Evolutionary conservation across 2,113 vertebrate genomes (phyloP), one percentile per base, ranked within the genome.

Genomic region (Rhinolophus sinicus): DNA sequence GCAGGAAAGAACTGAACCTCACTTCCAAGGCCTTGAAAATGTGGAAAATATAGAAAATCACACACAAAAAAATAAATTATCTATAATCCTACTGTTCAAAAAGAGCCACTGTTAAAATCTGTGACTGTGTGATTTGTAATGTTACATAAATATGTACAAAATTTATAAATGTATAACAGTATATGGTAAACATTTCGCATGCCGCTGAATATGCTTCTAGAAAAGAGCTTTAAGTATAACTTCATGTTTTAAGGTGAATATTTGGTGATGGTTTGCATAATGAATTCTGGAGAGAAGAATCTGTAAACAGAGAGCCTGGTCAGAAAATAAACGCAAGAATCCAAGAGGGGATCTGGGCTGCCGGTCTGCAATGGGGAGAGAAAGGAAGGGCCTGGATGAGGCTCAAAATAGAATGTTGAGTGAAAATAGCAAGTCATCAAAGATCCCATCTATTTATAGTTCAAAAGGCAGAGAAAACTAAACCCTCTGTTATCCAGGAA

Each of bases 201-300:
- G 82, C 22, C 60, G 72, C 24, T 47, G 33, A 73, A 70, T 56
- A 76, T 62, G 38, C 50, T 95, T 77, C 87, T 56, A 85, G 82
- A 92, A 96, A 77, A 88, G 22, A 77, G 78, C 65, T 95, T 83
- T 50, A 85, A 85, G 38, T 54, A 62, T 64, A 82, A 38, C n/a
- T 90, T 73, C 26, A 21, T 44, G 26, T 91, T 44, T 26, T 33
- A 70, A 62, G 26, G 83, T 82, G 47, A 93, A 4, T 78, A 38
- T 96, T 91, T 77, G 82, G 82, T 50, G 82, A 77, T 50, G 65
- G 40, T 88, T 84, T 95, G 73, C 60, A 60, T 40, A 21, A 50
- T 22, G 7, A 73, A n/a, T 77, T 95, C 85, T 78, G 15, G 26
- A 50, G n/a, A 60, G 78, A 96, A 92, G 72, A 82, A 18, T 80